phyloP scores from a whole-genome alignment of 1,140 invertebrate species.

The Melanaphis sacchari region DNA sequence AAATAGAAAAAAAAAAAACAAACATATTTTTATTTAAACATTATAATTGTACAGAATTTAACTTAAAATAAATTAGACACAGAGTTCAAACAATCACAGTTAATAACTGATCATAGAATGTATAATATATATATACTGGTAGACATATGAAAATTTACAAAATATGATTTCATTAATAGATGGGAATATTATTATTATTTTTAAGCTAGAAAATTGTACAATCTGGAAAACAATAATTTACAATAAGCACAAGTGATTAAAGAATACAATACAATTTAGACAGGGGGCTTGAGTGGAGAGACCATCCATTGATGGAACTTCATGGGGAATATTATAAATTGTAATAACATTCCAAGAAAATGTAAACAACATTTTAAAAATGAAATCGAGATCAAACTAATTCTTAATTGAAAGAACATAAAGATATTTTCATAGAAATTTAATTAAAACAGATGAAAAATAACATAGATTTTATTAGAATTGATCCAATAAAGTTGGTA shows the following conservation, averaged over 20 bases:
- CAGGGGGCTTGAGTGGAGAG: no score
- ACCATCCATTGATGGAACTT: no score
- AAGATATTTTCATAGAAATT: neutral
- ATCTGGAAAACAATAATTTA: no score
- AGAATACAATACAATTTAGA: no score
- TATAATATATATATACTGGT: neutral
- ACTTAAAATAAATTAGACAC: neutral
- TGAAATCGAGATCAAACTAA: neutral
- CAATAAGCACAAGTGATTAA: no score
- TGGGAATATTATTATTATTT: no score
- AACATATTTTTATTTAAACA: neutral
- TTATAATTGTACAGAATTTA: neutral
- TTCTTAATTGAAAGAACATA: slow-evolving; percentile 20
- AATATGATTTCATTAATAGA: neutral
- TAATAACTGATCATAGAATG: neutral
- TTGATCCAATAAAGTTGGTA: neutral
- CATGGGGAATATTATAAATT: neutral
- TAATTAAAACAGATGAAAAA: neutral
- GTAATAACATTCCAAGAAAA: neutral
- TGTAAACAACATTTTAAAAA: neutral
- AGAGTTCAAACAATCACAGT: neutral
- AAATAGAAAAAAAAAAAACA: neutral
- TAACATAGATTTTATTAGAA: neutral
- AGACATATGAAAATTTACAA: neutral
- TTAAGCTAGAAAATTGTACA: no score